Percentiles rank a stretch among this genome's conserved stretches.
These are phyloP conservation scores for Spea multiplicata DNA, from an alignment of 2,113 vertebrate species.

Conservation along the genomic window DNA sequence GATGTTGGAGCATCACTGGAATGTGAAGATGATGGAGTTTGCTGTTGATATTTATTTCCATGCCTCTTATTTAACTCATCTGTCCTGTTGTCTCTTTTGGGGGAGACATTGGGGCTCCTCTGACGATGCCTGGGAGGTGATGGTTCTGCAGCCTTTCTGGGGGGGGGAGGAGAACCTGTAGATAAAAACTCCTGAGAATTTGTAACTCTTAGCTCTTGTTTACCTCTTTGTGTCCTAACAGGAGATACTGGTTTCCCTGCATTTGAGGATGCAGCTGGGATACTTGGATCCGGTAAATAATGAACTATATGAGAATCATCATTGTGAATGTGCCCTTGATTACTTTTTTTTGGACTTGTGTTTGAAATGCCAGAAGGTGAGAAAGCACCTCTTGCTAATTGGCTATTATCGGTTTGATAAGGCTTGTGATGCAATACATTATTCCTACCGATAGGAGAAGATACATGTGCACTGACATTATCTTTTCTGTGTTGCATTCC, in stretches of 20 bases:
- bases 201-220: not conserved
- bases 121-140: conserved; percentile 10
- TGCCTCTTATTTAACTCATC: not conserved
- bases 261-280: not conserved
- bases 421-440: too few species aligned
- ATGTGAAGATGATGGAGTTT: not conserved
- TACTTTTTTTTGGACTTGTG: too few species aligned
- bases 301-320: not conserved
- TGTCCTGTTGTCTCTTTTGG: not conserved
- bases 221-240: not conserved
- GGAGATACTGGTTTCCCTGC: not conserved
- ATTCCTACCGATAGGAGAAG: too few species aligned
- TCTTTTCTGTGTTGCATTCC: not conserved
- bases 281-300: not conserved
- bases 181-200: not conserved
- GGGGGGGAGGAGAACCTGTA: not conserved
- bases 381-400: too few species aligned
- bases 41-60: not conserved
- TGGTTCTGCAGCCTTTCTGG: not conserved
- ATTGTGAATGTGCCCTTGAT: too few species aligned
- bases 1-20: not conserved
- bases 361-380: too few species aligned
- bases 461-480: too few species aligned
- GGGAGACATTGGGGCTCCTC: conserved; percentile 1
- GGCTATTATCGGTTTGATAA: too few species aligned